Conservation (phyloP, 2,888 invertebrate species). For the Lasioglossum malachurum region DNA sequence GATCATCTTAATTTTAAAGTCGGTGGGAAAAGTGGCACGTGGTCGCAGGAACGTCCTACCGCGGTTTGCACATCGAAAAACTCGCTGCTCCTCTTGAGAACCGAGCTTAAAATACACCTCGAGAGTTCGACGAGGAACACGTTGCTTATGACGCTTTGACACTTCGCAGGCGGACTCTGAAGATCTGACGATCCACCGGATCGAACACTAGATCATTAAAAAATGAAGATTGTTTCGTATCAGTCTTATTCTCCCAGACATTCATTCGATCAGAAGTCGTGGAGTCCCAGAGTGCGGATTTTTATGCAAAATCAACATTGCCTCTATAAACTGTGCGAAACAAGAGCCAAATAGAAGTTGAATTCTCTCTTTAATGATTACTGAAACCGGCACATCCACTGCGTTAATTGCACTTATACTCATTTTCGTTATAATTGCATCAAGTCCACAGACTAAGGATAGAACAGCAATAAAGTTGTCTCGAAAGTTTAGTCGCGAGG, state of each 20-base stretch:
- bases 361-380: too few species aligned
- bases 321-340: neutral
- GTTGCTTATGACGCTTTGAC: constrained; percentile 51
- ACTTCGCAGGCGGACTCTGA: constrained; percentile 41
- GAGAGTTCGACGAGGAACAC: constrained; percentile 54
- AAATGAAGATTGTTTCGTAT: neutral
- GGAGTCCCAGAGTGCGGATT: neutral
- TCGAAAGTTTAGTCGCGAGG: neutral
- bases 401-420: neutral
- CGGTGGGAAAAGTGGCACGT: constrained; percentile 20
- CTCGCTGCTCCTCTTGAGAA: constrained; percentile 61
- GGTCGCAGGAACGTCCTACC: constrained; percentile 49
- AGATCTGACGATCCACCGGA: constrained; percentile 12
- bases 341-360: neutral
- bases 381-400: too few species aligned
- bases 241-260: neutral
- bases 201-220: neutral
- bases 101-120: constrained; percentile 66
- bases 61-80: constrained; percentile 41
- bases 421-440: neutral
- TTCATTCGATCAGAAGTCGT: neutral
- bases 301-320: neutral
- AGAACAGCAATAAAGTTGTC: too few species aligned
- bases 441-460: neutral
- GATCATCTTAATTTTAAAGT: constrained; percentile 66